Conservation (phyloP, 1,140 invertebrate genomes). For the Eulimnadia texana region DNA sequence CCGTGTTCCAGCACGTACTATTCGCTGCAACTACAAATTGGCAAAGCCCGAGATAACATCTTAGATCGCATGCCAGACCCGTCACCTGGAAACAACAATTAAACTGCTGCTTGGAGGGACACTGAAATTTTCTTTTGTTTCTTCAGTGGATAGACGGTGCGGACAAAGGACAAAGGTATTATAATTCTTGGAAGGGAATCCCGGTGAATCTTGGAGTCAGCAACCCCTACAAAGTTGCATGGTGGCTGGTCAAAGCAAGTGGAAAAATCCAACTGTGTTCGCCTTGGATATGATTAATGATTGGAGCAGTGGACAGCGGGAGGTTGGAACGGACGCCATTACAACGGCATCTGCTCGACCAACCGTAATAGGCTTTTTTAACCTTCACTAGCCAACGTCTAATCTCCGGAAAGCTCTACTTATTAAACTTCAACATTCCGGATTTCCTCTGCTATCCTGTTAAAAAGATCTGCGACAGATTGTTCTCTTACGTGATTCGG, state of each 20-base stretch:
- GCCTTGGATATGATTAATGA: neutral
- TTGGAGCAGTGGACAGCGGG: neutral
- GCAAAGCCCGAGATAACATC: neutral
- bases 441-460: too few relatives aligned
- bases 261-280: neutral
- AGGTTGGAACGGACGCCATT: neutral
- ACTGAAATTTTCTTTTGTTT: too few relatives aligned
- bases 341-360: neutral
- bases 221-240: neutral
- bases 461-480: too few relatives aligned
- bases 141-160: too few relatives aligned
- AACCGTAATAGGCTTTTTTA: neutral
- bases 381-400: too few relatives aligned
- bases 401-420: too few relatives aligned
- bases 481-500: too few relatives aligned
- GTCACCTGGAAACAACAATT: too few relatives aligned
- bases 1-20: neutral
- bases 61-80: neutral
- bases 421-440: too few relatives aligned
- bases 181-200: too few relatives aligned
- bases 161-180: too few relatives aligned
- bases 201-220: neutral
- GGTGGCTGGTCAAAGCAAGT: neutral
- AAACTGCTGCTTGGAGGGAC: too few relatives aligned
- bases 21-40: neutral